phyloP scores from a whole-genome alignment of 2,888 invertebrate genomes.

The Cybosia mesomella region DNA sequence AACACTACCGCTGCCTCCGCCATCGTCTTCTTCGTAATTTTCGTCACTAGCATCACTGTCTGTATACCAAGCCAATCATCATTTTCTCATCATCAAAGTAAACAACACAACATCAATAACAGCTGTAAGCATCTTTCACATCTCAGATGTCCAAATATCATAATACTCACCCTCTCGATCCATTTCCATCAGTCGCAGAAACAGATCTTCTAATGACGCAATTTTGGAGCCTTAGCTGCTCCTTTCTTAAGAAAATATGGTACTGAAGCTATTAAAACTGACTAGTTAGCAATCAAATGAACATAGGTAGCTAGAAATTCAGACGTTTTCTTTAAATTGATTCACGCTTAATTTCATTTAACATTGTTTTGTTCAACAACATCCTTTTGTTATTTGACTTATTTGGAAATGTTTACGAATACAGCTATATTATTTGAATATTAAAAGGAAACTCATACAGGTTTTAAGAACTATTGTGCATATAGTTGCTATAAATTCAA shows the following conservation, averaged over 20 bases:
- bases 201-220: constrained; percentile 54
- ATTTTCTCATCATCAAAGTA: neutral
- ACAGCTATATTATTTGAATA: neutral
- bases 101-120: constrained; percentile 8
- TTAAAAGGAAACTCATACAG: no score
- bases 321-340: neutral
- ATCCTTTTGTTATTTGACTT: constrained; percentile 10
- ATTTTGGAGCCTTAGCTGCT: constrained; percentile 50
- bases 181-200: constrained; percentile 67
- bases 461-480: no score
- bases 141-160: neutral
- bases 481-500: no score
- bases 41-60: constrained; percentile 34
- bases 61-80: constrained; percentile 13
- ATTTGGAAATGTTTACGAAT: constrained; percentile 52
- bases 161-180: constrained; percentile 61
- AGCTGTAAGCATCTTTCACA: neutral
- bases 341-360: neutral
- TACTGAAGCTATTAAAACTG: neutral
- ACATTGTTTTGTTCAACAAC: neutral
- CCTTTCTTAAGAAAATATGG: neutral
- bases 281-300: neutral
- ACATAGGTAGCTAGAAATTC: neutral
- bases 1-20: constrained; percentile 21
- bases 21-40: constrained; percentile 23